Evolutionary conservation across 2,888 invertebrate species (phyloP).

Genomic region (Drosophila basisetae): DNA sequence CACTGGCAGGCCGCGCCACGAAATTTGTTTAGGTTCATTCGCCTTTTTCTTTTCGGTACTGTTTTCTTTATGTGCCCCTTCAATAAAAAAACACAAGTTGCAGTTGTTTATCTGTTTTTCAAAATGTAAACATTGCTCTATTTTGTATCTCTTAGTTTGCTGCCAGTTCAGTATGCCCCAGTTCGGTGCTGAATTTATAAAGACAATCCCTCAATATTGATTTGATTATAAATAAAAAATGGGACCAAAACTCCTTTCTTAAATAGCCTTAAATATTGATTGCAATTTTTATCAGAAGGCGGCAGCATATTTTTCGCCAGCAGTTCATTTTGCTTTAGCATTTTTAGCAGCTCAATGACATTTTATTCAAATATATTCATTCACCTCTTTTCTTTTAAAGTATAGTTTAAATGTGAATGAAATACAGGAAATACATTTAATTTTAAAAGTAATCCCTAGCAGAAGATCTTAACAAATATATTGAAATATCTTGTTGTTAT

Average conservation of each 20-base stretch:
- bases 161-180: neutral
- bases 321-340: constrained; percentile 4
- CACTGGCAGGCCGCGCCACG: constrained; percentile 38
- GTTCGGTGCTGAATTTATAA: neutral
- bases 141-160: neutral
- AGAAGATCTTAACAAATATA: neutral
- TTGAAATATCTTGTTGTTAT: neutral
- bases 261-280: constrained; percentile 7
- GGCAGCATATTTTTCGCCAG: neutral
- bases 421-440: neutral
- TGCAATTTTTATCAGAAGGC: neutral
- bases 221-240: constrained; percentile 38
- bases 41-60: constrained; percentile 15
- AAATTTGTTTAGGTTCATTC: constrained; percentile 66
- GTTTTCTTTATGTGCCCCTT: constrained; percentile 14
- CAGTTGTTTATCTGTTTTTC: constrained; percentile 27
- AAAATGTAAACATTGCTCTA: constrained; percentile 30
- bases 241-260: constrained; percentile 1
- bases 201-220: constrained; percentile 23
- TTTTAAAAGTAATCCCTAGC: neutral
- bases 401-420: neutral
- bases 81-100: constrained; percentile 4
- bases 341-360: neutral
- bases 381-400: neutral
- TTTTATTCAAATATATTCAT: neutral